Evolutionary conservation across 2,888 invertebrate species (phyloP), one percentile per base, ranked within the genome.

Genomic region (Bembecia ichneumoniformis): DNA sequence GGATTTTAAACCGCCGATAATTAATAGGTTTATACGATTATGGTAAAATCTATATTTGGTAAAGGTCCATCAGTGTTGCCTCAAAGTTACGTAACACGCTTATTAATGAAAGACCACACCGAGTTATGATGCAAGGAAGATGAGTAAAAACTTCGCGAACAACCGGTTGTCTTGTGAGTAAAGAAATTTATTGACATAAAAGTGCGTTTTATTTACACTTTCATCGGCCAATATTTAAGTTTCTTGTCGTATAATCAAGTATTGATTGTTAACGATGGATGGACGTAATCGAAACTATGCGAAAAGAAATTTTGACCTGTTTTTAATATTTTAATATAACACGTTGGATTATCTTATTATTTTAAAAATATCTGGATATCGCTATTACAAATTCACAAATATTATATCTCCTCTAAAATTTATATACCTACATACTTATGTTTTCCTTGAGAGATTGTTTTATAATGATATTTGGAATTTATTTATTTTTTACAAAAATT

Each of bases 71-170:
- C 56, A 61, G 51, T 54, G 55, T 59, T 63, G 44, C 71, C 75
- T 57, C 56, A 61, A 51, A 52, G 55, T 59, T 63, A 16, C 16
- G 44, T 44, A 44, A 17, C 44, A 11, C 15, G 40, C 40, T n/a
- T 40, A 40, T 40, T 40, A 40, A 40, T 40, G 58, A 47, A 59
- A 56, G 59, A 62, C 62, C 56, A 58, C 59, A 58, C 54, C 47
- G 54, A 47, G 50, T 43, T 45, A 51, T 68, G 64, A 63, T 58
- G 64, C 66, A 76, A 79, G 62, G 55, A 58, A 62, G 62, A 67
- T 62, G 62, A 63, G 66, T 68, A 70, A 74, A 71, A 72, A 72
- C 68, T 74, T 68, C 71, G 74, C 64, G 68, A 72, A 67, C 60
- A 66, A 68, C 65, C 66, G 62, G 62, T n/a, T n/a, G n/a, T 63